phyloP scores from a whole-genome alignment of 2,113 vertebrate species.

The Atlantisia rogersi region DNA sequence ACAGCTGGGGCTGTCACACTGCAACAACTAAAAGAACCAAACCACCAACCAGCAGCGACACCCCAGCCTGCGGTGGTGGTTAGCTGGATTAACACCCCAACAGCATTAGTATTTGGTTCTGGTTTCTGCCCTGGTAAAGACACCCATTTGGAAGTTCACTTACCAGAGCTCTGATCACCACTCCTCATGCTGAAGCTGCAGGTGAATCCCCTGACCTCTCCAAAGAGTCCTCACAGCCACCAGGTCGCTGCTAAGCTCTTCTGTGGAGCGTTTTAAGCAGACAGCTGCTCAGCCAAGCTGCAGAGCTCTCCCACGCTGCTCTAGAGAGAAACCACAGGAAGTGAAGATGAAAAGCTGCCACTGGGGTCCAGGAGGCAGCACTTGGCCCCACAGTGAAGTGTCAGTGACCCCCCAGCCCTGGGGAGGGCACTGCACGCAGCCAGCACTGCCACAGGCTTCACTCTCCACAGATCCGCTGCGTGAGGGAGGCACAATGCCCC shows the following conservation, averaged over 20 bases:
- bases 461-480: accelerated
- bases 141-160: neutral
- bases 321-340: constrained; percentile 59
- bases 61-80: neutral
- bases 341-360: neutral
- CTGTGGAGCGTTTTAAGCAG: accelerated
- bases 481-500: accelerated
- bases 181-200: accelerated
- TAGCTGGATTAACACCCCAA: neutral
- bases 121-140: neutral
- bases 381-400: accelerated
- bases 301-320: neutral
- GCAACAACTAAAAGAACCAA: accelerated
- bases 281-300: neutral
- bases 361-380: neutral
- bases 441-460: accelerated
- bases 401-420: neutral
- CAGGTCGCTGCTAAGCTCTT: neutral
- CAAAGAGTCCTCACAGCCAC: neutral
- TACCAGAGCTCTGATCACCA: neutral
- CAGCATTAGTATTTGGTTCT: accelerated
- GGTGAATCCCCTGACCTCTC: accelerated
- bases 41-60: accelerated
- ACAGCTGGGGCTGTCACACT: accelerated
- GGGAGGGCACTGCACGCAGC: neutral